Evolutionary conservation across 2,888 invertebrate genomes (phyloP), one percentile per base, ranked within the genome.

Genomic region (Drosophila quinaria): DNA sequence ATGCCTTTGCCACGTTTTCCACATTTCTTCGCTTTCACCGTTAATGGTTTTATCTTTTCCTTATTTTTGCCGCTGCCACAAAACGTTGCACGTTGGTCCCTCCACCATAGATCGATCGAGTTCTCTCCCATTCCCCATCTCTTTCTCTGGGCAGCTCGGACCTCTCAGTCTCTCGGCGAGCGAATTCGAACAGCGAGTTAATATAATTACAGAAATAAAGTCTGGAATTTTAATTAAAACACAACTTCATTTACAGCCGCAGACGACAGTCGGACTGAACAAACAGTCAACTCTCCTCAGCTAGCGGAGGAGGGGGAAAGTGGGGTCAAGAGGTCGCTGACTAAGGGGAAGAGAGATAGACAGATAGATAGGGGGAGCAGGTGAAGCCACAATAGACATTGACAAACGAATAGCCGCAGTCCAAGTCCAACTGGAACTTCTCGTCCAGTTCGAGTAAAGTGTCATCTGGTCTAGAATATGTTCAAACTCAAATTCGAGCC

Each of bases 161-260:
- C 13, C 13, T 29, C 9, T n/a, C 25, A 49, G 44, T 17, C 46
- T 56, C 56, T 39, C 41, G 35, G 70, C 52, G 64, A 70, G 61
- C 75, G 75, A 77, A 80, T 87, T 85, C 86, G 89, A 84, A 82
- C 76, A 78, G 80, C 76, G 89, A 89, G 85, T 90, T 90, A 89
- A 90, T 90, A 87, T 90, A 90, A 89, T 90, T 90, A 90, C 89
- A 87, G 78, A 87, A 87, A 90, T 90, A 89, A 90, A 89, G 85
- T 90, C 90, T 84, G 90, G 90, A 89, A 90, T 89, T 90, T 89
- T 90, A 90, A 89, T 89, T 89, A 90, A 89, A 90, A 89, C 85
- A 90, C 82, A 82, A 84, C 85, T 89, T 85, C 90, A 88, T 90
- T 88, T 81, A 81, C 76, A 80, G 88, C 88, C 88, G 80, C 85